Evolutionary conservation across 2,888 invertebrate species (phyloP).

Genomic region (Idaea biselata): DNA sequence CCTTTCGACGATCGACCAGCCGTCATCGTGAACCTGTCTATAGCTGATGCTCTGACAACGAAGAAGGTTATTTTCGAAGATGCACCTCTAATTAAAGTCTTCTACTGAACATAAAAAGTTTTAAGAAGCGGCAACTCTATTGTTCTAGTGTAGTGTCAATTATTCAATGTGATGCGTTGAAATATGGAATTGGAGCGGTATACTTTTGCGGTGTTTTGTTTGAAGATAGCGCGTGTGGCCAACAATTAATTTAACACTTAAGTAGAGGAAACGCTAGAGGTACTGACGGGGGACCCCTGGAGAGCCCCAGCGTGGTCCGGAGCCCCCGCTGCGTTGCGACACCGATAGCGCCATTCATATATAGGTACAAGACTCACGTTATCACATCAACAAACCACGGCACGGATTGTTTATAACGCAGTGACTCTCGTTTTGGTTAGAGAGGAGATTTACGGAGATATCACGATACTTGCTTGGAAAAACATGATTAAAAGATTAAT

Average conservation of each 20-base stretch:
- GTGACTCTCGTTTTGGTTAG: constrained; percentile 45
- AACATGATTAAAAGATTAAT: background rate
- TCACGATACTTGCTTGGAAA: background rate
- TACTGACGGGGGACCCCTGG: constrained; percentile 35
- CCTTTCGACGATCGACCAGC: constrained; percentile 49
- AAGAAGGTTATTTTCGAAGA: constrained; percentile 75
- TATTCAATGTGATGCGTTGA: constrained; percentile 46
- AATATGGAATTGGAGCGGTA: constrained; percentile 37
- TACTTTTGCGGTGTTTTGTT: constrained; percentile 24
- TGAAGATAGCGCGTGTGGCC: constrained; percentile 37
- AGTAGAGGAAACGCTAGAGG: constrained; percentile 42
- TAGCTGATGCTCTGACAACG: constrained; percentile 70
- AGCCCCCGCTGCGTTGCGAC: constrained; percentile 49
- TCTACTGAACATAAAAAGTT: constrained; percentile 58
- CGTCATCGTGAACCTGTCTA: constrained; percentile 70
- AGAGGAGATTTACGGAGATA: constrained; percentile 2
- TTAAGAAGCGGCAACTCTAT: constrained; percentile 61
- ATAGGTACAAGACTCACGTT: constrained; percentile 48
- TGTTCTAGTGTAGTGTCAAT: constrained; percentile 55
- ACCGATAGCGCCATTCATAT: constrained; percentile 62
- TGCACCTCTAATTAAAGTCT: constrained; percentile 75
- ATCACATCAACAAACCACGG: constrained; percentile 50
- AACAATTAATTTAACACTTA: constrained; percentile 70
- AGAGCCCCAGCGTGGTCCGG: constrained; percentile 48
- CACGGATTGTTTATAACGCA: constrained; percentile 43